Evolutionary conservation across 2,888 invertebrate genomes (phyloP).

Genomic region (Trilocha varians): DNA sequence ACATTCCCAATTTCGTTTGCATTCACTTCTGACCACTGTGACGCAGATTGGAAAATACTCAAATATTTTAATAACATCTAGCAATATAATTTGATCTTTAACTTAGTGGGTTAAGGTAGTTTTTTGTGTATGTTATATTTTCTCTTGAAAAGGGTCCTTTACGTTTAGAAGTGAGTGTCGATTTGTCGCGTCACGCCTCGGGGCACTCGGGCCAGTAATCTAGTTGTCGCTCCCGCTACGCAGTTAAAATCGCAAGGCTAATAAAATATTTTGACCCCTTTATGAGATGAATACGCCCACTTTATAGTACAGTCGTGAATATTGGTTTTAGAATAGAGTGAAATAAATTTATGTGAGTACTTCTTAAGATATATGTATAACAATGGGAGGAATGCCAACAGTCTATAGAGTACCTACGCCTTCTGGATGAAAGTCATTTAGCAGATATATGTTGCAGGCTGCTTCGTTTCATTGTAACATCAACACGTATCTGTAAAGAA

Average conservation of each 20-base stretch:
- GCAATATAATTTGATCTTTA: slow-evolving; percentile 15
- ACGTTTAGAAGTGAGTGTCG: slow-evolving; percentile 22
- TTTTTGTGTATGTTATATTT: slow-evolving; percentile 5
- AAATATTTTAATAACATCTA: slow-evolving; percentile 1
- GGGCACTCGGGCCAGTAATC: slow-evolving; percentile 53
- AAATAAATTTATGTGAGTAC: too few species aligned
- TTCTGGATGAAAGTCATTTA: too few species aligned
- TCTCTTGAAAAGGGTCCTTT: slow-evolving; percentile 17
- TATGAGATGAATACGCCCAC: slow-evolving; percentile 68
- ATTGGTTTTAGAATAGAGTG: neutral
- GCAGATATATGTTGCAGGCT: too few species aligned
- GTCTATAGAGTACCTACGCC: too few species aligned
- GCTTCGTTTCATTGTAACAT: too few species aligned
- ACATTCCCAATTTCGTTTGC: slow-evolving; percentile 29
- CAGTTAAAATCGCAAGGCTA: slow-evolving; percentile 71
- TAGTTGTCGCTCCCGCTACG: slow-evolving; percentile 61
- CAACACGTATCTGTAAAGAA: too few species aligned
- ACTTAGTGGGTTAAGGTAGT: neutral
- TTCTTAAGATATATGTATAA: too few species aligned
- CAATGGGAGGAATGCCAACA: too few species aligned
- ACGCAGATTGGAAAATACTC: slow-evolving; percentile 25
- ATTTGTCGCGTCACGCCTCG: slow-evolving; percentile 44
- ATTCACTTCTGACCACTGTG: slow-evolving; percentile 35
- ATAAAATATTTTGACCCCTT: slow-evolving; percentile 74
- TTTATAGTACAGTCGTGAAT: slow-evolving; percentile 42